Percentiles rank a stretch among this genome's conserved stretches.
Conservation (phyloP, 2,113 vertebrate genomes). For the Hippocampus comes region DNA sequence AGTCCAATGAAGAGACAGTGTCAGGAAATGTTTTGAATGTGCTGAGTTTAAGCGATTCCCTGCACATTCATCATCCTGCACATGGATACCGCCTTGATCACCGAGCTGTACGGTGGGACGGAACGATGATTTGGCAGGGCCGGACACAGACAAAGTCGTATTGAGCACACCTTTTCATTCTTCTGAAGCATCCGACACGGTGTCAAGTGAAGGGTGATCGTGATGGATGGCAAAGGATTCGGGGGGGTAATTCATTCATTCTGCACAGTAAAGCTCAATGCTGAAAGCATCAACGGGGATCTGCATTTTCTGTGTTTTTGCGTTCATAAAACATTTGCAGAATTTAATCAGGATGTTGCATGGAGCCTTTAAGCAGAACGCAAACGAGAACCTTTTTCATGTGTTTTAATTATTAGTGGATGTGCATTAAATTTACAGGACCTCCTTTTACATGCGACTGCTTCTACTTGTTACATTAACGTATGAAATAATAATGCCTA, state of each 20-base stretch:
- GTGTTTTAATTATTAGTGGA: not conserved
- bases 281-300: no score
- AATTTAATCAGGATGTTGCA: not conserved
- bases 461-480: not conserved
- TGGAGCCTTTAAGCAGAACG: not conserved
- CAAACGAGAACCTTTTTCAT: not conserved
- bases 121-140: slow-evolving; percentile 44
- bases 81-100: slow-evolving; percentile 49
- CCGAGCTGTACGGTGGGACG: slow-evolving; percentile 33
- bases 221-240: no score
- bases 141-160: slow-evolving; percentile 7
- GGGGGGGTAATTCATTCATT: no score
- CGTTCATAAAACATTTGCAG: no score
- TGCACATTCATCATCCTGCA: slow-evolving; percentile 57
- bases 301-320: no score
- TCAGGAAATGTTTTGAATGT: slow-evolving; percentile 44
- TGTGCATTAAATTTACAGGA: not conserved
- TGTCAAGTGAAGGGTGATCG: no score
- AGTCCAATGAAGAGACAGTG: slow-evolving; percentile 5
- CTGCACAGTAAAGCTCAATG: no score
- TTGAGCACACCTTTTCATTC: no score
- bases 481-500: not conserved
- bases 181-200: no score
- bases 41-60: slow-evolving; percentile 39
- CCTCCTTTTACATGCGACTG: not conserved